Evolutionary conservation across 2,888 invertebrate genomes (phyloP).

Genomic region (Frankliniella fusca): DNA sequence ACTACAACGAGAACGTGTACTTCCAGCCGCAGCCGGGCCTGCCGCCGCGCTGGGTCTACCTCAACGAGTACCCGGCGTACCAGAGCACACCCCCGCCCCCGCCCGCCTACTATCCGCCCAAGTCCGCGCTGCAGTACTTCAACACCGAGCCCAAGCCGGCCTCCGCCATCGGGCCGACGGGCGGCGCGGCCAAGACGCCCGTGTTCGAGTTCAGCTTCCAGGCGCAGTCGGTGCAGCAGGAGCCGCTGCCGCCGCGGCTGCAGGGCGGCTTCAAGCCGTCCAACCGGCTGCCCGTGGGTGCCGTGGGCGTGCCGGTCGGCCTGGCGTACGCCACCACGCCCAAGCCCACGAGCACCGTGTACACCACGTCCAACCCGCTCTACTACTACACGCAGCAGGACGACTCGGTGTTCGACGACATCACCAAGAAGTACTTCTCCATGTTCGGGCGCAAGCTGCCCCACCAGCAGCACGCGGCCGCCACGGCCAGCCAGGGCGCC

Average conservation of each 20-base stretch:
- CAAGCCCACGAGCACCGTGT: constrained; percentile 34
- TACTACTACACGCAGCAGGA: constrained; percentile 61
- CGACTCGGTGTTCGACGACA: constrained; percentile 64
- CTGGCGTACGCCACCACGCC: constrained; percentile 9
- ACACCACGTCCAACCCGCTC: constrained; percentile 35
- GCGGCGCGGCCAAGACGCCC: constrained; percentile 44
- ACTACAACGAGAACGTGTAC: constrained; percentile 31
- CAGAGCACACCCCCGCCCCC: constrained; percentile 33
- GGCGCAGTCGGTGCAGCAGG: constrained; percentile 44
- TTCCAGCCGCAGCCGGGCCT: not conserved
- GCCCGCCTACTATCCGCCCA: constrained; percentile 34
- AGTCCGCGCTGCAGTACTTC: constrained; percentile 39
- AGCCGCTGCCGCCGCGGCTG: constrained; percentile 38
- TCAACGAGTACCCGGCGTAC: constrained; percentile 29
- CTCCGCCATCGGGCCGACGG: not conserved
- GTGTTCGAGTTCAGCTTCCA: constrained; percentile 72
- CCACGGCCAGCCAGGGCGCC: constrained; percentile 18
- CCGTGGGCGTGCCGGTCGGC: constrained; percentile 34
- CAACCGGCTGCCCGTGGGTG: constrained; percentile 34
- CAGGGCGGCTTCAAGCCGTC: constrained; percentile 37
- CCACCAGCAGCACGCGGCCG: constrained; percentile 31
- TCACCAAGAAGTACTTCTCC: constrained; percentile 69
- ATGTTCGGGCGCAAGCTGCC: constrained; percentile 65
- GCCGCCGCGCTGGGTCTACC: constrained; percentile 26
- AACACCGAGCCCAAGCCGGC: constrained; percentile 39